A percentile compares a stretch with the other conserved stretches of the same genome.
These are phyloP conservation scores for Carassius auratus DNA, from an alignment of 2,113 vertebrate species.

Conservation along the genomic window DNA sequence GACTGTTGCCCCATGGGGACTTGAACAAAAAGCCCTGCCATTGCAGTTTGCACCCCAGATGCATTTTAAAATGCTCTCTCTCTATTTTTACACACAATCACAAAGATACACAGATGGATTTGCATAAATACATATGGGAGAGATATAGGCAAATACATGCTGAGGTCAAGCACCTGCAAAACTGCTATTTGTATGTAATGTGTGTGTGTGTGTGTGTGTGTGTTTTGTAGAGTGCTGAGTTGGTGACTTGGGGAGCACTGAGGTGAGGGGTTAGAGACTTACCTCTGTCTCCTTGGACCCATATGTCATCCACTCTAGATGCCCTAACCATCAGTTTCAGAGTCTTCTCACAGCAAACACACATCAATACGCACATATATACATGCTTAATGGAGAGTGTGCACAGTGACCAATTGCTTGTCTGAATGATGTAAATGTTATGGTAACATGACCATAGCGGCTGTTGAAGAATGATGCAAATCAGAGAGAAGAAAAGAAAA, in stretches of 20 bases:
- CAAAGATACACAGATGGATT: conserved; percentile 7
- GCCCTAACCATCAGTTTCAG: conserved; percentile 57
- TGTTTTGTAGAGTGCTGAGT: conserved; percentile 54
- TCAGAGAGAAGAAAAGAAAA: background rate
- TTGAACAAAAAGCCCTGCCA: conserved; percentile 70
- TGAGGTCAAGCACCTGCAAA: conserved; percentile 52
- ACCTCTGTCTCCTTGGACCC: conserved; percentile 48
- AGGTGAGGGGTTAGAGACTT: conserved; percentile 44
- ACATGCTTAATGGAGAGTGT: conserved; percentile 27
- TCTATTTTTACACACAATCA: background rate
- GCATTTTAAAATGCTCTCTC: conserved; percentile 53
- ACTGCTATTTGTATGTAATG: background rate
- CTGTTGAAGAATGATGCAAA: conserved; percentile 19
- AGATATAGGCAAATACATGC: conserved; percentile 35
- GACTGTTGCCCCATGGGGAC: conserved; percentile 75
- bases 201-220: conserved; percentile 34
- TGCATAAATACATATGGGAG: background rate
- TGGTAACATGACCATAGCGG: conserved; percentile 32
- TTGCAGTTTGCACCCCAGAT: conserved; percentile 68
- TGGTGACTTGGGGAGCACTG: conserved; percentile 44
- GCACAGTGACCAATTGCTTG: conserved; percentile 39
- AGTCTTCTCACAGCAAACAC: conserved; percentile 26
- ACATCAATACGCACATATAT: conserved; percentile 37
- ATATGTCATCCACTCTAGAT: conserved; percentile 39
- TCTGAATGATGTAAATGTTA: conserved; percentile 40